A percentile compares a stretch with the other conserved stretches of the same genome.
Evolutionary conservation across 2,888 invertebrate genomes (phyloP).

Genomic region (Temnothorax unifasciatus): DNA sequence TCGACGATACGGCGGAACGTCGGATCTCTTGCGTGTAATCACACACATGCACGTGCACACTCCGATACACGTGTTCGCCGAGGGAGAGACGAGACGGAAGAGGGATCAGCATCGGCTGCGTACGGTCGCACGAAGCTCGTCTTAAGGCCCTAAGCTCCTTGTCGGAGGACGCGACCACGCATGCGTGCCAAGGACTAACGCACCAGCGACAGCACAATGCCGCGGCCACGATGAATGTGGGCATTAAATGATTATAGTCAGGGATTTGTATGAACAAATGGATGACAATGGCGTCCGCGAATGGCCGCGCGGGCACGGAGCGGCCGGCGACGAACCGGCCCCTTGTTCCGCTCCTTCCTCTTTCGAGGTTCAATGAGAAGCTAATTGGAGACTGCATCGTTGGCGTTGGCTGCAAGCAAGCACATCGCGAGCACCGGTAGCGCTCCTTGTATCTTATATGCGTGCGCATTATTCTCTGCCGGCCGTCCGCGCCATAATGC

Average conservation of each 20-base stretch:
- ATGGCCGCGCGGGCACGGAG: conserved; percentile 55
- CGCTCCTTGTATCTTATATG: conserved; percentile 45
- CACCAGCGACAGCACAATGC: conserved; percentile 75
- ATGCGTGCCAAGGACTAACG: conserved; percentile 82
- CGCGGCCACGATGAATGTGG: conserved; percentile 79
- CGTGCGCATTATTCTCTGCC: conserved; percentile 44
- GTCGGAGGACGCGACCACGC: conserved; percentile 81
- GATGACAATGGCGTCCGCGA: conserved; percentile 80
- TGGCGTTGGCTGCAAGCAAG: conserved; percentile 38
- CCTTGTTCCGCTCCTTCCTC: conserved; percentile 64
- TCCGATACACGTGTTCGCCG: background rate
- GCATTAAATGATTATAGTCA: conserved; percentile 84
- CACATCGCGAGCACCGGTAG: conserved; percentile 35
- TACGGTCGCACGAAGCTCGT: conserved; percentile 77
- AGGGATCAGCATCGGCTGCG: conserved; percentile 48
- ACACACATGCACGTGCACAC: background rate
- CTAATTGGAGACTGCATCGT: conserved; percentile 55
- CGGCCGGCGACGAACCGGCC: conserved; percentile 54
- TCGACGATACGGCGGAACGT: conserved; percentile 42
- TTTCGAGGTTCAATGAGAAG: conserved; percentile 63
- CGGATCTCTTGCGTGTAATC: conserved; percentile 40
- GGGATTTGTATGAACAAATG: conserved; percentile 83
- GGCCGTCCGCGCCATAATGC: conserved; percentile 31
- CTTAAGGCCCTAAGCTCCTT: conserved; percentile 82
- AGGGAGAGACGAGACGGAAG: background rate